phyloP scores from a whole-genome alignment of 2,113 vertebrate genomes.

The Hoplias malabaricus region DNA sequence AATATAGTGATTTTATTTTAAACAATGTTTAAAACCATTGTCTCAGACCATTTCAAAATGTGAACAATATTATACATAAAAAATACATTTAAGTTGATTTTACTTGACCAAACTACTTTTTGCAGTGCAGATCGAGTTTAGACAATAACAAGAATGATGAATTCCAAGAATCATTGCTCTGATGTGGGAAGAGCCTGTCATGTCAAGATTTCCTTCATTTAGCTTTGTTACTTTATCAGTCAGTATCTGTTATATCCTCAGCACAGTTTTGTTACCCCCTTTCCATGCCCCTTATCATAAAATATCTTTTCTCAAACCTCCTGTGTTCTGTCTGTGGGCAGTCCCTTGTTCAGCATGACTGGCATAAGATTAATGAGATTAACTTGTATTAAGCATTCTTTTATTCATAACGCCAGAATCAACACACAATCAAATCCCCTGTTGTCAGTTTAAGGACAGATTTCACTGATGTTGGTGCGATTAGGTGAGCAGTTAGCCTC shows the following conservation, averaged over 20 bases:
- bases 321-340: neutral
- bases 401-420: neutral
- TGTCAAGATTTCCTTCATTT: no score
- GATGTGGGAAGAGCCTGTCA: no score
- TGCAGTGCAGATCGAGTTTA: neutral
- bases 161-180: no score
- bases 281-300: neutral
- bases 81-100: no score
- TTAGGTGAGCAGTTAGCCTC: neutral
- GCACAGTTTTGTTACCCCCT: no score
- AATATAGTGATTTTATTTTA: no score
- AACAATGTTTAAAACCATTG: no score
- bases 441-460: neutral
- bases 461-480: neutral
- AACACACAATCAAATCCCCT: neutral
- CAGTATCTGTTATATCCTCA: no score
- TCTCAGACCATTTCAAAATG: no score
- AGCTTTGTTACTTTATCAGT: no score
- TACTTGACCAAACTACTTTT: no score
- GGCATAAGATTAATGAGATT: conserved; percentile 3
- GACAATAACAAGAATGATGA: neutral
- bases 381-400: neutral
- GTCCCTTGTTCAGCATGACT: neutral
- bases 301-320: neutral
- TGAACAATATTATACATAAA: no score